phyloP scores from a whole-genome alignment of 2,113 vertebrate genomes.

The Paralichthys olivaceus region DNA sequence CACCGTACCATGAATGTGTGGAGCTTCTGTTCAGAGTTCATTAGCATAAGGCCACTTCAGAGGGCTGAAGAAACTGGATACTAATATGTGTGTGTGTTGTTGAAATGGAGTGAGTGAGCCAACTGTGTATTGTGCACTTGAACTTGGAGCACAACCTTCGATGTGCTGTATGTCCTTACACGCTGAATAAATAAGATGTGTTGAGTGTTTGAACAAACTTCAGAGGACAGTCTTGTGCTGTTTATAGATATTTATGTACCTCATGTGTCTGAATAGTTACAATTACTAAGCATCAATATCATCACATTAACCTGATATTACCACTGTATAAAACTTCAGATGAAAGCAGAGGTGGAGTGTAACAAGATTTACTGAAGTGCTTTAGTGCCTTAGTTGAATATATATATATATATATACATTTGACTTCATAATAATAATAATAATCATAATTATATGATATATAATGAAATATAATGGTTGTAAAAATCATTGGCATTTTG shows the following conservation, averaged over 20 bases:
- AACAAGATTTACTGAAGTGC: neutral
- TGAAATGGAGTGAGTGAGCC: slow-evolving; percentile 22
- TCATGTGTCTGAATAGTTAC: neutral
- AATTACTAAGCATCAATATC: neutral
- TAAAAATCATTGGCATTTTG: neutral
- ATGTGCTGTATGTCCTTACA: neutral
- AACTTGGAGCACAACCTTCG: neutral
- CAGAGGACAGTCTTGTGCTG: neutral
- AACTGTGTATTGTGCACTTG: slow-evolving; percentile 24
- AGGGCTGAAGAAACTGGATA: slow-evolving; percentile 60
- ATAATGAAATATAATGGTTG: too few species aligned
- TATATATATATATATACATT: too few species aligned
- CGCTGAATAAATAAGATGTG: neutral
- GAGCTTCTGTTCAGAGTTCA: slow-evolving; percentile 74
- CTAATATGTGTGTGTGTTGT: slow-evolving; percentile 9
- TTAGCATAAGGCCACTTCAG: slow-evolving; percentile 76
- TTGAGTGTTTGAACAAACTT: neutral
- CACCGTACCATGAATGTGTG: slow-evolving; percentile 67
- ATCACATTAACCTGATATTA: neutral
- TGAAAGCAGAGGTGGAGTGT: too few species aligned
- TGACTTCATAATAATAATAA: too few species aligned
- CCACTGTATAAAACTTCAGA: neutral
- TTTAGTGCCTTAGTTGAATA: too few species aligned
- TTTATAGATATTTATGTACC: slow-evolving; percentile 2
- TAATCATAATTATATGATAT: too few species aligned